Evolutionary conservation across 1,140 invertebrate species (phyloP), one percentile per base, ranked within the genome.

Genomic region (Fopius arisanus): DNA sequence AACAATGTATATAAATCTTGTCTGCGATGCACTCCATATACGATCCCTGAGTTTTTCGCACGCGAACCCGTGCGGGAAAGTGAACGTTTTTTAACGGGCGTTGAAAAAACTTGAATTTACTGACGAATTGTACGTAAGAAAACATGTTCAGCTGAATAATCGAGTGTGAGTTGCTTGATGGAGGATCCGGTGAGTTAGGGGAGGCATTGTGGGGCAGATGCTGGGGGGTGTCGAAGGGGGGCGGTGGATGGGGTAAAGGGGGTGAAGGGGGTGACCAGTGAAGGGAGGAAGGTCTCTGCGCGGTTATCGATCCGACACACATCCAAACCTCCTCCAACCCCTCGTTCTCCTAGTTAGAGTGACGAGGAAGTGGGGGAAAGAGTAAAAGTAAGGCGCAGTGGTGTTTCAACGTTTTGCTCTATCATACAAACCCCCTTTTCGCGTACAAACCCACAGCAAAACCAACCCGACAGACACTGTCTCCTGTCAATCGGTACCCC

Each of bases 301-400:
- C 28, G 29, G 26, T 33, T 65, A 65, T 65, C 62, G 62, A 65
- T 65, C 62, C 29, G 62, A 29, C 62, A 65, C 26, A 33, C 62
- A 31, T 65, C 28, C 29, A 65, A 65, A 10, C 29, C 62, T 16
- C 28, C 28, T 4, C 14, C 14, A 3, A 12, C 3, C 54, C 23
- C 19, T 10, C 3, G 1, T 10, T 59, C 5, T 14, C 54, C 23
- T 23, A 59, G 54, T 59, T 59, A 59, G 1, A 59, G 54, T 26
- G 19, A 26, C 12, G 54, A 23, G 54, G 19, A 2, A 21, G 43
- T 19, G 43, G 19, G 54, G 54, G 23, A 23, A 28, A 59, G 54
- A 26, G 54, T 59, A 59, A 59, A 59, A 59, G 54, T 59, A 59
- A 59, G 54, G 54, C 54, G 54, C 54, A 59, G 54, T 59, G 54